Percentiles rank a stretch among this genome's conserved stretches.
These are phyloP conservation scores for Spinus pinus DNA, from an alignment of 2,797 vertebrate species.

Conservation along the genomic window DNA sequence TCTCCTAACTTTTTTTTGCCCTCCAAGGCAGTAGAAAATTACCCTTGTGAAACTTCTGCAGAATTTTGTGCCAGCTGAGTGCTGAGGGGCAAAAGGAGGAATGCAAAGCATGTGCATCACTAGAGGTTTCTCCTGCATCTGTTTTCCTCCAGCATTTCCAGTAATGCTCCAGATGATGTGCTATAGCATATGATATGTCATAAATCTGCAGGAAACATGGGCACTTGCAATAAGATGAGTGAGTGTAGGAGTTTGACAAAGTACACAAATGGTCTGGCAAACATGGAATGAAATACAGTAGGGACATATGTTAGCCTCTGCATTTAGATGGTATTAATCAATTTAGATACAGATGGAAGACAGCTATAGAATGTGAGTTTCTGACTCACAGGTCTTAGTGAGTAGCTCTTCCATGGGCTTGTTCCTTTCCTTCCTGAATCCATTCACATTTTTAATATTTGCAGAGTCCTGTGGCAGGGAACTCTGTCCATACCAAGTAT, in stretches of 20 bases:
- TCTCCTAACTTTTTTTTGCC: not conserved
- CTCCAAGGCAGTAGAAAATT: not conserved
- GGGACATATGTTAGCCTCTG: fast-evolving
- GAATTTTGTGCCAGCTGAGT: not conserved
- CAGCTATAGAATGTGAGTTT: not conserved
- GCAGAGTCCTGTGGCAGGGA: not conserved
- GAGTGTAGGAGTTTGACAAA: not conserved
- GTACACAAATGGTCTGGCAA: not conserved
- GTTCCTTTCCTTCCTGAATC: not conserved
- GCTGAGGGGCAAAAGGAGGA: not conserved
- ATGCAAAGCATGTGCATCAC: not conserved
- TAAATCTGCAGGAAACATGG: not conserved
- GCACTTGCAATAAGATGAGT: not conserved
- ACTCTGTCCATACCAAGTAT: not conserved
- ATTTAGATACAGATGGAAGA: not conserved
- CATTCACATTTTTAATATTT: not conserved
- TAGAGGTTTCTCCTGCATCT: not conserved
- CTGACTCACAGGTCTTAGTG: not conserved
- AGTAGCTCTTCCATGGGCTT: not conserved
- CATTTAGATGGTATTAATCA: not conserved
- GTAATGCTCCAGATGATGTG: not conserved
- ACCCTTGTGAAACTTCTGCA: not conserved
- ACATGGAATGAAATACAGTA: not conserved
- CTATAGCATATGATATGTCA: not conserved
- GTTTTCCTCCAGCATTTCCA: not conserved